These are phyloP conservation scores for Acridotheres tristis DNA, from an alignment of 2,797 vertebrate genomes.

Conservation along the genomic window DNA sequence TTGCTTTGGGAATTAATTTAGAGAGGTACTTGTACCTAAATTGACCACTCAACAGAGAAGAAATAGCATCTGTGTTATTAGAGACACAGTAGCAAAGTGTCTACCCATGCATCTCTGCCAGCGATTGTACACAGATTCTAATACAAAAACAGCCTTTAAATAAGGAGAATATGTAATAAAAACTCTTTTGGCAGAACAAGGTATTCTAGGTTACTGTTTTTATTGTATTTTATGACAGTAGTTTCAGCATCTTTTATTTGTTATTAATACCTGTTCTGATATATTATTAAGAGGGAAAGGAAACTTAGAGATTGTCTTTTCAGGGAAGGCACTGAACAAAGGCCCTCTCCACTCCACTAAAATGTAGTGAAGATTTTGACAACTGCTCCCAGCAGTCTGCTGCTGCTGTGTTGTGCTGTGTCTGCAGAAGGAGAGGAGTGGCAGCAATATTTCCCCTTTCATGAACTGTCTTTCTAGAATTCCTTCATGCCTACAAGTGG, in stretches of 20 bases:
- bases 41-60: not conserved
- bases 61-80: not conserved
- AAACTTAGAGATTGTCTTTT: not conserved
- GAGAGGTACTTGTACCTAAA: slow-evolving; percentile 39
- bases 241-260: not conserved
- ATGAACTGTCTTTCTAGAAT: not conserved
- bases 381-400: not conserved
- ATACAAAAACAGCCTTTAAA: not conserved
- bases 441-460: not conserved
- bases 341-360: not conserved
- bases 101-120: not conserved
- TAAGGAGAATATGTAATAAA: not conserved
- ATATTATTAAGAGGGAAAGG: not conserved
- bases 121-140: not conserved
- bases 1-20: slow-evolving; percentile 60
- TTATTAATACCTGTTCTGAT: not conserved
- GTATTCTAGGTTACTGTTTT: not conserved
- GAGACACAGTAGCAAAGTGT: not conserved
- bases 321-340: not conserved
- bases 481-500: not conserved
- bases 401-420: not conserved
- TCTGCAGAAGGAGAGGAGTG: not conserved
- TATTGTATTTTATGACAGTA: not conserved
- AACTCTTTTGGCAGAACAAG: not conserved
- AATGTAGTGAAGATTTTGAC: not conserved